A percentile compares a stretch with the other conserved stretches of the same genome.
Conservation (phyloP, 2,797 vertebrate genomes). For the Bucorvus abyssinicus region DNA sequence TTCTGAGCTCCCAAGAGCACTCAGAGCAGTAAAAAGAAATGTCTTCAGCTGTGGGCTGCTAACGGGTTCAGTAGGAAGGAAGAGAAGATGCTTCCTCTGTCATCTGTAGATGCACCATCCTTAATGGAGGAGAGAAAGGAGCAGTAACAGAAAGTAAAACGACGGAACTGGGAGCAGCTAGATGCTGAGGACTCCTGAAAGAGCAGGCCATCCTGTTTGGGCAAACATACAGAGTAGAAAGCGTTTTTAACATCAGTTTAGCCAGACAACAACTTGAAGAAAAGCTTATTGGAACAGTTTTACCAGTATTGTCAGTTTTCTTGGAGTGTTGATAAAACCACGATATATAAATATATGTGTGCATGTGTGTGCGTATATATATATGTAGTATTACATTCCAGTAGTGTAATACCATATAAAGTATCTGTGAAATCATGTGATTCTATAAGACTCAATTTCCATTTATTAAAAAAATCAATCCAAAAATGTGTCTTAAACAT, state of each 20-base stretch:
- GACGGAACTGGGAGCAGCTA: neutral
- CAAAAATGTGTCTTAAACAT: neutral
- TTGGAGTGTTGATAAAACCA: neutral
- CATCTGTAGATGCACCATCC: neutral
- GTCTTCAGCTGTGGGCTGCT: neutral
- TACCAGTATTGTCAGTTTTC: neutral
- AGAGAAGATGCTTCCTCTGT: neutral
- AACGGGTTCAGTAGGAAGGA: neutral
- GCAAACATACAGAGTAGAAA: neutral
- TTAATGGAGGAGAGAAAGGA: neutral
- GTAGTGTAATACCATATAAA: neutral
- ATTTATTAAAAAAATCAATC: neutral
- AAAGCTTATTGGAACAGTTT: neutral
- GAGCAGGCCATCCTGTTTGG: neutral
- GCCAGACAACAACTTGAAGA: neutral
- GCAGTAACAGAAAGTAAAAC: neutral
- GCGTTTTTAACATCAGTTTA: neutral
- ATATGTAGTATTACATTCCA: neutral
- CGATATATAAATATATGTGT: neutral
- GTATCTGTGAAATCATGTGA: neutral
- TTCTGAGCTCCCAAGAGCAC: neutral
- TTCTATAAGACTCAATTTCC: neutral
- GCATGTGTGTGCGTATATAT: neutral
- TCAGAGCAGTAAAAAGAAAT: slow-evolving; percentile 1
- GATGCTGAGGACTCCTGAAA: neutral